Base-by-base conservation (phyloP, 1,140 invertebrate genomes). In the Teleogryllus occipitalis region DNA sequence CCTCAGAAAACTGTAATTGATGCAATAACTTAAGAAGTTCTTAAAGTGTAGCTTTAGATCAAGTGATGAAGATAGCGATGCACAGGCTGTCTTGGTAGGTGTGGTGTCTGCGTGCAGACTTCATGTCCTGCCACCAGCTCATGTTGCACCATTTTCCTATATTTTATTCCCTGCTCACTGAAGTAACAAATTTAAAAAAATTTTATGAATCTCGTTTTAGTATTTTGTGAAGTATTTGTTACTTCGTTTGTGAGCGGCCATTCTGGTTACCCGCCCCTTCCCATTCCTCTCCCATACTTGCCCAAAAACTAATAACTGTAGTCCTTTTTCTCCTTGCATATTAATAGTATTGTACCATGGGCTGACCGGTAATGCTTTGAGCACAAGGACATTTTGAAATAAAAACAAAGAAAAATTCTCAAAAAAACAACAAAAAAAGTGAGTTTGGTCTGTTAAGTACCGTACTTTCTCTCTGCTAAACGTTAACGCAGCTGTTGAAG, bases 361-460 rank as follows among this genome's bases (percentile, higher is more conserved):
- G 81, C 79, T 81, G 81, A 81, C 77, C 72, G 81, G 81, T 80
- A 81, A 81, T 81, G 81, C 81, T 81, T 78, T 80, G 80, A 81
- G 81, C 81, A 80, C 81, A 81, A 80, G 81, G 79, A 81, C 79
- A 80, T 81, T 81, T 81, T 78, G 78, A 78, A 22, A 78, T 74
- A 75, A 81, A 80, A 65, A 65, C 10, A 10, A 65, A 65, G 10
- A 18, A 65, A 65, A 65, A 65, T 14, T 65, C 54, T 65, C 54
- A 65, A 18, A 65, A 65, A 65, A 65, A 65, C 54, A 65, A 65
- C 54, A 46, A 54, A 74, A 76, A 49, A 80, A 81, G 81, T 81
- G 81, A 81, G 81, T 81, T 81, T 81, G 81, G 81, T 81, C 81
- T 80, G 77, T 81, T 81, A 80, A 79, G 79, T 81, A 80, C 48